Percentiles rank a stretch among this genome's conserved stretches.
phyloP scores from a whole-genome alignment of 1,140 invertebrate species.

The Trigoniulus corallinus region DNA sequence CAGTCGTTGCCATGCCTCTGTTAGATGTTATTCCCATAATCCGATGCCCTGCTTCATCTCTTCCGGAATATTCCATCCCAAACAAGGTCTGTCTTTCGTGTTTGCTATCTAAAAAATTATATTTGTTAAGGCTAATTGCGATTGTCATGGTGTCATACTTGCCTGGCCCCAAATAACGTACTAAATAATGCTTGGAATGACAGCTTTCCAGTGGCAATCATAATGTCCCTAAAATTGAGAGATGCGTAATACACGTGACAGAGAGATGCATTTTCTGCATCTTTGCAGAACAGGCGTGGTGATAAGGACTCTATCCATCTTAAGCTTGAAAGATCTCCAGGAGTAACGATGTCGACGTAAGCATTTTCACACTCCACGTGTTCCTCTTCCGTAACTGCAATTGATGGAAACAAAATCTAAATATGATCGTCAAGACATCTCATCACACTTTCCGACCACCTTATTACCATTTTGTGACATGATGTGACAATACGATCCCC shows the following conservation, averaged over 20 bases:
- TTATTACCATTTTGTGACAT: constrained; percentile 28
- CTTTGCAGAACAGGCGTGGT: constrained; percentile 21
- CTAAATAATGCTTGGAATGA: constrained; percentile 85
- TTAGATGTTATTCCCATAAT: constrained; percentile 92
- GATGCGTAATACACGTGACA: constrained; percentile 84
- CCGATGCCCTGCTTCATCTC: constrained; percentile 48
- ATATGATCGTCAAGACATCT: no score
- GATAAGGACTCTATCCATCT: constrained; percentile 82
- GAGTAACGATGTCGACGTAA: constrained; percentile 73
- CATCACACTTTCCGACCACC: no score
- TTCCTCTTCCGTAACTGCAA: no score
- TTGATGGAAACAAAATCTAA: no score
- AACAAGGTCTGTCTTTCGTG: constrained; percentile 71
- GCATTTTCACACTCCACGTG: no score
- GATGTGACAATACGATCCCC: constrained; percentile 72
- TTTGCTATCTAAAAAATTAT: no score
- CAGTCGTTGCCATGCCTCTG: constrained; percentile 71
- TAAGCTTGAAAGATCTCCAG: constrained; percentile 80
- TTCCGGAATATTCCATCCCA: constrained; percentile 84
- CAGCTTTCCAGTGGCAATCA: constrained; percentile 89
- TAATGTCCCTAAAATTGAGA: constrained; percentile 92
- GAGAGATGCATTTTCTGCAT: constrained; percentile 25
- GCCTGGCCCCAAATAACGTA: no score
- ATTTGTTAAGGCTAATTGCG: constrained; percentile 10
- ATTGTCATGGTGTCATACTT: no score